These are phyloP conservation scores for Chymomyza costata DNA, from an alignment of 1,140 invertebrate species.

Conservation along the genomic window DNA sequence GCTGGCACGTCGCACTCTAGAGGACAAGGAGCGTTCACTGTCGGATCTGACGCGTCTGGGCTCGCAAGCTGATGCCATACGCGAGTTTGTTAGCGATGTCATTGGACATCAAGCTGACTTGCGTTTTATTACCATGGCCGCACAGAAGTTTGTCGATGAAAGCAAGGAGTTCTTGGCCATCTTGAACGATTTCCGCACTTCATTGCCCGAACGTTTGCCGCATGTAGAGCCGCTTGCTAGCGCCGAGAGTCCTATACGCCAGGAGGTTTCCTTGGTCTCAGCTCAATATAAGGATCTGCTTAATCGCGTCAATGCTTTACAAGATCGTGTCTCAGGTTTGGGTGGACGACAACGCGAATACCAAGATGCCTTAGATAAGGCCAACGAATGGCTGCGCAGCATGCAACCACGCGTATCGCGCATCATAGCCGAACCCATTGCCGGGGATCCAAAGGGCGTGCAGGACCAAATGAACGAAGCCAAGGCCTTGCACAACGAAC, in stretches of 20 bases:
- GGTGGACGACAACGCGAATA: conserved; percentile 88
- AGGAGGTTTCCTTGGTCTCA: conserved; percentile 83
- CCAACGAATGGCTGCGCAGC: conserved; percentile 88
- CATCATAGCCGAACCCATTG: conserved; percentile 87
- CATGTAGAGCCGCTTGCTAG: conserved; percentile 83
- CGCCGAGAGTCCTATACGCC: conserved; percentile 82
- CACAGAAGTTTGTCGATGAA: conserved; percentile 95
- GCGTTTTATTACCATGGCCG: conserved; percentile 94
- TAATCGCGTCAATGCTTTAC: conserved; percentile 86
- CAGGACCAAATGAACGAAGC: conserved; percentile 91
- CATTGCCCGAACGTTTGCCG: conserved; percentile 85
- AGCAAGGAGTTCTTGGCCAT: conserved; percentile 90
- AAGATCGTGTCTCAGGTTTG: conserved; percentile 86
- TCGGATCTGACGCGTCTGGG: conserved; percentile 85
- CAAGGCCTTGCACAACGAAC: conserved; percentile 90
- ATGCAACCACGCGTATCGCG: conserved; percentile 86
- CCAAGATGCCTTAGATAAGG: conserved; percentile 88
- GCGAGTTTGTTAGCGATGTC: conserved; percentile 94
- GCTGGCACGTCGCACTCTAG: conserved; percentile 84
- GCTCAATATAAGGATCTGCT: conserved; percentile 86
- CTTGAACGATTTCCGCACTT: conserved; percentile 90
- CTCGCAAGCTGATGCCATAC: conserved; percentile 83
- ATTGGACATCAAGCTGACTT: conserved; percentile 96
- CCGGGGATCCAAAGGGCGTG: conserved; percentile 89
- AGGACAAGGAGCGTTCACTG: conserved; percentile 90